Base-by-base conservation (phyloP, 1,140 invertebrate genomes). In the Drepana arcuata region DNA sequence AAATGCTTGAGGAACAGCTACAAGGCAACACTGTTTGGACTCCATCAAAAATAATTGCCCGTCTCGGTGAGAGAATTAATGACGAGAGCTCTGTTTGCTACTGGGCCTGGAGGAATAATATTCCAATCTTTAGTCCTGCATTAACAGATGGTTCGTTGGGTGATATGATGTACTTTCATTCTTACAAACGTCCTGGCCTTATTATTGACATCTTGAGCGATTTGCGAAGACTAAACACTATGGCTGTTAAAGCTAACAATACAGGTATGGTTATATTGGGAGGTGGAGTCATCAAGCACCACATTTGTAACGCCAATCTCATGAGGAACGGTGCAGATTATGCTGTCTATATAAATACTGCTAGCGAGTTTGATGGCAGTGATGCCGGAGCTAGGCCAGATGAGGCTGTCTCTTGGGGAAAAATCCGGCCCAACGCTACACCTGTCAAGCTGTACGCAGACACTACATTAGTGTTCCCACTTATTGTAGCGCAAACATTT, bases 161-260 rank as follows among this genome's bases (percentile, higher is more conserved):
- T 1, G 98, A 99, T 77, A 99, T 99, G 97, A 93, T 99, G 87
- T 99, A 97, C 77, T 99, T 99, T 55, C 98, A 99, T 85, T 97
- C 96, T 0, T 98, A 92, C 64, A 92, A 90, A 64, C 93, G 93
- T 65, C 95, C 96, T 25, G 97, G 97, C 3, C 85, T 99, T 9
- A 86, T 97, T 6, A 77, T 99, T 24, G 98, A 99, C 74, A 97
- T 99, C 72, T 83, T 98, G 34, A 91, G 95, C 80, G 98, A 99
- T 86, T 86, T 99, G 37, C 84, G 90, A 37, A 86, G 93, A 40
- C 72, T 99, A 6, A 99, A 99, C 83, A 92, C 91, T 14, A 95
- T 99, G 86, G 94, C 98, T n/a, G 92, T 98, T 1, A 95, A 95
- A 81, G 94, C 97, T 2, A 81, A 90, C 9, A 93, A 96, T 58